These are phyloP conservation scores for Philopotamus ludificatus DNA, from an alignment of 1,140 invertebrate genomes.

Conservation along the genomic window DNA sequence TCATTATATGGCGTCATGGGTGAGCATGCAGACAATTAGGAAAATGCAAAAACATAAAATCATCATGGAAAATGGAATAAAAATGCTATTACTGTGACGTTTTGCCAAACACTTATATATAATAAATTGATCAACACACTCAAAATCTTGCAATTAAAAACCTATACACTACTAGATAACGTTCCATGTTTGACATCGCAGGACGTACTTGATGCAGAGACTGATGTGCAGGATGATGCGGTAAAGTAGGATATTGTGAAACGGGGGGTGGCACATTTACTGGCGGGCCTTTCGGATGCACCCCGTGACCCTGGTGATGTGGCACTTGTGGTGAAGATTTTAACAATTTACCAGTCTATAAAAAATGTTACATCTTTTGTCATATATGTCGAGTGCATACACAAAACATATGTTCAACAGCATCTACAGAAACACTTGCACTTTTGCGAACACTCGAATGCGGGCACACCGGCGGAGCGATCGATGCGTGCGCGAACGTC, in stretches of 20 bases:
- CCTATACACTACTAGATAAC: background rate
- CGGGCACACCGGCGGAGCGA: too few species aligned
- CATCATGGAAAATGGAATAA: background rate
- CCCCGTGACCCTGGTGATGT: slow-evolving; percentile 47
- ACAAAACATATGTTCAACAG: too few species aligned
- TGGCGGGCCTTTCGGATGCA: slow-evolving; percentile 47
- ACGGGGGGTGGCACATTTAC: slow-evolving; percentile 36
- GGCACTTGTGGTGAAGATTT: slow-evolving; percentile 55
- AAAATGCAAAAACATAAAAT: slow-evolving; percentile 1
- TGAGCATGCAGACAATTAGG: background rate
- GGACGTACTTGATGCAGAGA: slow-evolving; percentile 26
- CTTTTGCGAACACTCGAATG: too few species aligned
- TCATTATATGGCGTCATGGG: too few species aligned
- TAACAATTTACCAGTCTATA: slow-evolving; percentile 51
- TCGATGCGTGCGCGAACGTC: too few species aligned
- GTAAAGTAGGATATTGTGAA: slow-evolving; percentile 39
- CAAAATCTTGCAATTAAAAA: too few species aligned
- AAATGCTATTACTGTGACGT: background rate
- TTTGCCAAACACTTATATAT: too few species aligned
- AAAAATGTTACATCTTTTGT: too few species aligned
- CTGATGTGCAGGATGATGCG: slow-evolving; percentile 44
- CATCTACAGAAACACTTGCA: too few species aligned
- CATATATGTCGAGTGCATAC: too few species aligned
- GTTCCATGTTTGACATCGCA: background rate
- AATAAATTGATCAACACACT: too few species aligned